Percentiles rank a stretch among this genome's conserved stretches.
Evolutionary conservation across 2,888 invertebrate genomes (phyloP).

Genomic region (Volucella inflata): DNA sequence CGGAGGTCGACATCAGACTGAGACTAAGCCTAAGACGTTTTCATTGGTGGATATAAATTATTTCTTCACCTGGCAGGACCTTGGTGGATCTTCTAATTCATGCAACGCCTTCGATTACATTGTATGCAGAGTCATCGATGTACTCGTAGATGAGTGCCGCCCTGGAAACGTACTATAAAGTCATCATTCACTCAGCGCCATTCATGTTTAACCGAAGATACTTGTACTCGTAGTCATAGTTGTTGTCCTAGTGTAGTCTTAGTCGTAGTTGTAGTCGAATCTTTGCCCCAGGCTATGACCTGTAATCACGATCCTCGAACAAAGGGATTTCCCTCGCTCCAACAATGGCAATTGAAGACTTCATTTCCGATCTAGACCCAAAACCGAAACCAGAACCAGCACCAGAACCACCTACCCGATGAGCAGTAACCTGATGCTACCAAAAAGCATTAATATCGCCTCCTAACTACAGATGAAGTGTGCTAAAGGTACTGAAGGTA

Average conservation of each 20-base stretch:
- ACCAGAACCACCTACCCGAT: background rate
- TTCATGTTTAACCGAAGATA: slow-evolving; percentile 17
- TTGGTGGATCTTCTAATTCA: slow-evolving; percentile 35
- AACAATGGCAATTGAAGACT: slow-evolving; percentile 60
- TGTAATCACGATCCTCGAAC: slow-evolving; percentile 53
- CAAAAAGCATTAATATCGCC: slow-evolving; percentile 62
- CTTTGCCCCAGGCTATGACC: slow-evolving; percentile 48
- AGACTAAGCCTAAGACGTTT: slow-evolving; percentile 10
- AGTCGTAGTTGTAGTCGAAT: too few relatives aligned
- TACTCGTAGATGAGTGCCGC: background rate
- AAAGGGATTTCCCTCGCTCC: slow-evolving; percentile 34
- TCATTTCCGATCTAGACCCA: slow-evolving; percentile 39
- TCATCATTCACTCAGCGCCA: slow-evolving; percentile 66
- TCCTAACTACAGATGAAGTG: slow-evolving; percentile 47
- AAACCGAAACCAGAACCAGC: too few relatives aligned
- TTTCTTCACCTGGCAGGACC: slow-evolving; percentile 15
- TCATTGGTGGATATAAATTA: slow-evolving; percentile 24
- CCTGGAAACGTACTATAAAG: slow-evolving; percentile 45
- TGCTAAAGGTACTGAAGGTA: background rate
- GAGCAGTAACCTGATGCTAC: slow-evolving; percentile 51
- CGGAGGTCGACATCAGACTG: slow-evolving; percentile 21
- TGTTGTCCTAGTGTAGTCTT: too few relatives aligned
- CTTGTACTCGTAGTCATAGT: too few relatives aligned
- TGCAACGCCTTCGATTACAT: slow-evolving; percentile 43
- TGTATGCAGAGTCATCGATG: slow-evolving; percentile 1